Evolutionary conservation across 1,140 invertebrate species (phyloP).

Genomic region (Zaprionus gabonicus): DNA sequence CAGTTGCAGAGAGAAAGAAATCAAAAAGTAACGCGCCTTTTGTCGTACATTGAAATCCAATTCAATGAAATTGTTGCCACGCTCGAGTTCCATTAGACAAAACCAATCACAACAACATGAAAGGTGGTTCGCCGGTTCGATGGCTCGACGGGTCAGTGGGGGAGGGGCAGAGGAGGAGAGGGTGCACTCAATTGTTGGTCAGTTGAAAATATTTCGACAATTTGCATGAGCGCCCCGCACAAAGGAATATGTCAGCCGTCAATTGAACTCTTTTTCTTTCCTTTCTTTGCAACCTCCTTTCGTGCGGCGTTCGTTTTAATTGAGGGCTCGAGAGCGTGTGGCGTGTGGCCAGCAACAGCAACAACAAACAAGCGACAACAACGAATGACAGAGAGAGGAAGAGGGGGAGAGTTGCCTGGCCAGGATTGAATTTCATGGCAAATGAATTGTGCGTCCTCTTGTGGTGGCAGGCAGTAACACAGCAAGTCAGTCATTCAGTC

Average conservation of each 20-base stretch:
- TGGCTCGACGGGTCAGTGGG: background rate
- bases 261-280: slow-evolving; percentile 73
- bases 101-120: slow-evolving; percentile 78
- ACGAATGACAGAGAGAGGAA: slow-evolving; percentile 9
- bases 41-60: slow-evolving; percentile 81
- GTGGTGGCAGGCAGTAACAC: slow-evolving; percentile 9
- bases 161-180: background rate
- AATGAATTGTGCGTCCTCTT: slow-evolving; percentile 47
- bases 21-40: slow-evolving; percentile 65
- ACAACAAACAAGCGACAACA: slow-evolving; percentile 62
- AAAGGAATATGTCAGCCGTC: slow-evolving; percentile 79
- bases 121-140: slow-evolving; percentile 42
- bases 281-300: slow-evolving; percentile 32
- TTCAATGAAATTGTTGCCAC: slow-evolving; percentile 80
- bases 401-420: slow-evolving; percentile 11
- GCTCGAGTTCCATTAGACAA: slow-evolving; percentile 84
- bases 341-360: slow-evolving; percentile 66
- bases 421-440: slow-evolving; percentile 48
- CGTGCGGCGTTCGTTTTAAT: slow-evolving; percentile 67
- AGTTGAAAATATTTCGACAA: slow-evolving; percentile 82
- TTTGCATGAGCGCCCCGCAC: slow-evolving; percentile 69
- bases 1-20: slow-evolving; percentile 46
- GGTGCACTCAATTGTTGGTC: slow-evolving; percentile 72
- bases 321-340: slow-evolving; percentile 62
- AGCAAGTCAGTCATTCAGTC: slow-evolving; percentile 12